phyloP scores from a whole-genome alignment of 2,888 invertebrate genomes.

The Xanthia togata region DNA sequence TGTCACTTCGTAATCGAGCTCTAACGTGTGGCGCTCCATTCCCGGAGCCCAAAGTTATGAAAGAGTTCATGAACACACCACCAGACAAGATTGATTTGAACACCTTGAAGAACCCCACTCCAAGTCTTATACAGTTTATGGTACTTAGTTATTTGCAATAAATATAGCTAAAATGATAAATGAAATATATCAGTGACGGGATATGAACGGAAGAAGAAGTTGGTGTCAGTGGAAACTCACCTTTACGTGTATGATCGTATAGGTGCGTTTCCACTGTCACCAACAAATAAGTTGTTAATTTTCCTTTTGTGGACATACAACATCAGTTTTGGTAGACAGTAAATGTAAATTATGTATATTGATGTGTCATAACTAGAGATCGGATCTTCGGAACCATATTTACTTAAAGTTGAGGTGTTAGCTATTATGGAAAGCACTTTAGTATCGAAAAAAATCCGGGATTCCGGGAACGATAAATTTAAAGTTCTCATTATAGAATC shows the following conservation, averaged over 20 bases:
- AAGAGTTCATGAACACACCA: constrained; percentile 92
- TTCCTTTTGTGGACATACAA: not conserved
- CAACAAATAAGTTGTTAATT: not conserved
- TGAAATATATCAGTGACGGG: not conserved
- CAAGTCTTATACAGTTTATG: constrained; percentile 93
- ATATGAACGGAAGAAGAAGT: not conserved
- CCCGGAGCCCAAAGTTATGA: constrained; percentile 93
- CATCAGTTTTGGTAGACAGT: too few relatives aligned
- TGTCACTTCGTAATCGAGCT: constrained; percentile 92
- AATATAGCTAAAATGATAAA: too few relatives aligned
- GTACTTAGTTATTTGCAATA: constrained; percentile 80
- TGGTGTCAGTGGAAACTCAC: not conserved
- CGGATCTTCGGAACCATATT: too few relatives aligned
- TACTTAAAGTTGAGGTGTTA: too few relatives aligned
- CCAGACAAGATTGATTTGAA: constrained; percentile 89
- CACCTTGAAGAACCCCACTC: constrained; percentile 90
- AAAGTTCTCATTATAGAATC: too few relatives aligned
- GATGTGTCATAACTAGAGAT: too few relatives aligned
- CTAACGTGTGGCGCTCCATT: constrained; percentile 91
- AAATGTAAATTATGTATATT: not conserved
- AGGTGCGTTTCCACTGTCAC: not conserved
- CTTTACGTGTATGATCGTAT: not conserved
- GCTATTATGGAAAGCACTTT: too few relatives aligned
- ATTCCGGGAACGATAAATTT: too few relatives aligned
- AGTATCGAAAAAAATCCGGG: too few relatives aligned